phyloP scores from a whole-genome alignment of 2,797 vertebrate genomes.

The Rallus crepitans region DNA sequence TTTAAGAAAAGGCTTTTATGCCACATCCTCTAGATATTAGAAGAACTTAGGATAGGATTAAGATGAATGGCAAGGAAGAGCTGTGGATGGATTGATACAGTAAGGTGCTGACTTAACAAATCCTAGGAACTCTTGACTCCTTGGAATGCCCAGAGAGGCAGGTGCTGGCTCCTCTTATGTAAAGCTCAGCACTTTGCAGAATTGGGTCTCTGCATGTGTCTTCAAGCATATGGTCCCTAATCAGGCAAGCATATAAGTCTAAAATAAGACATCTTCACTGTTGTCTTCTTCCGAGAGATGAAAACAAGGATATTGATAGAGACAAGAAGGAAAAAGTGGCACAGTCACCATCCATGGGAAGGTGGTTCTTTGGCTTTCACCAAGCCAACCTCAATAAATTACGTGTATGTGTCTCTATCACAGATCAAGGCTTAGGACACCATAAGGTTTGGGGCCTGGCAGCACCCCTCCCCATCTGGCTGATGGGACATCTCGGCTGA shows the following conservation, averaged over 20 bases:
- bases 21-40: background rate
- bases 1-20: background rate
- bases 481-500: background rate
- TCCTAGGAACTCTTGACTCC: background rate
- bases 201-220: background rate
- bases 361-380: background rate
- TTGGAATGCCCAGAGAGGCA: background rate
- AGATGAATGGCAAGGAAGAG: background rate
- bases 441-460: rapidly evolving
- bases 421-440: background rate
- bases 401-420: background rate
- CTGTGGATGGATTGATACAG: background rate
- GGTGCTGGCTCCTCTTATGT: background rate
- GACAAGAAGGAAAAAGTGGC: background rate
- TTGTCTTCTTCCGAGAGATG: background rate
- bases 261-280: background rate
- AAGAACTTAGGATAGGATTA: background rate
- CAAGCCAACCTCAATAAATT: background rate
- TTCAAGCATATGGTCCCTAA: background rate
- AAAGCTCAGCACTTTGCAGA: background rate
- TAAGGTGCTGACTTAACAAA: background rate
- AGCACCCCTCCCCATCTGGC: background rate
- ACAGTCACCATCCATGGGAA: background rate
- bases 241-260: background rate
- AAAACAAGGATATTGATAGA: background rate